Conservation (phyloP, 2,888 invertebrate genomes). For the Eristalis tenax region DNA sequence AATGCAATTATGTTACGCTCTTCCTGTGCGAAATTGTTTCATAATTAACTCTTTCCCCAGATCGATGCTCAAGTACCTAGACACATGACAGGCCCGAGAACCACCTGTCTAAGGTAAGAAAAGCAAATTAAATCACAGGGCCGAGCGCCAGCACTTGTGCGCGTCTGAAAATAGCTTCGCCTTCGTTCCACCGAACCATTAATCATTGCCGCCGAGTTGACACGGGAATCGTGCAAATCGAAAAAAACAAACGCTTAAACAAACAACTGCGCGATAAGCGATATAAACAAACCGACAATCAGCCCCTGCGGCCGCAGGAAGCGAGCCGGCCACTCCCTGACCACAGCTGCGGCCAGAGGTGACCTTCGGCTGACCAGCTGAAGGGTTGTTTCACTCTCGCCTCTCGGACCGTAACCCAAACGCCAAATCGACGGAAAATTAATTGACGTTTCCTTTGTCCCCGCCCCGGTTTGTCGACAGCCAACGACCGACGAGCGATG, state of each 20-base stretch:
- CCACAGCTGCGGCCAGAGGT: neutral
- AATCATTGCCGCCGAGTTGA: conserved; percentile 10
- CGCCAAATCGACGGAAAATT: neutral
- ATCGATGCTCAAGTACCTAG: neutral
- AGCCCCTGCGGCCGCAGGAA: neutral
- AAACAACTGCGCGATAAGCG: conserved; percentile 8
- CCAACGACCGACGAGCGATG: neutral
- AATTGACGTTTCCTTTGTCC: neutral
- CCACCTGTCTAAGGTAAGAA: neutral
- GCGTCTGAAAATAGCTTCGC: conserved; percentile 32
- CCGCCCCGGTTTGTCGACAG: neutral
- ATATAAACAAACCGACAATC: conserved; percentile 34
- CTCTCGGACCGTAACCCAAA: neutral
- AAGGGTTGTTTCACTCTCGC: neutral
- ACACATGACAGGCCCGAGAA: neutral
- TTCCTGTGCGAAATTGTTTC: neutral
- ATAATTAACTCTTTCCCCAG: neutral
- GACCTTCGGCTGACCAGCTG: neutral
- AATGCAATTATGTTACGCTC: neutral
- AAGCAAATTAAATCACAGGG: conserved; percentile 47
- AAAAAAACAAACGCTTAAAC: neutral
- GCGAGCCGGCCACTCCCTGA: neutral
- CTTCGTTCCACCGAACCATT: conserved; percentile 21
- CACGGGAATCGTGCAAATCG: neutral
- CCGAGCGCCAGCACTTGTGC: conserved; percentile 26